Evolutionary conservation across 92 coral and sea anemone species (phyloP).

Genomic region (Desmophyllum pertusum): DNA sequence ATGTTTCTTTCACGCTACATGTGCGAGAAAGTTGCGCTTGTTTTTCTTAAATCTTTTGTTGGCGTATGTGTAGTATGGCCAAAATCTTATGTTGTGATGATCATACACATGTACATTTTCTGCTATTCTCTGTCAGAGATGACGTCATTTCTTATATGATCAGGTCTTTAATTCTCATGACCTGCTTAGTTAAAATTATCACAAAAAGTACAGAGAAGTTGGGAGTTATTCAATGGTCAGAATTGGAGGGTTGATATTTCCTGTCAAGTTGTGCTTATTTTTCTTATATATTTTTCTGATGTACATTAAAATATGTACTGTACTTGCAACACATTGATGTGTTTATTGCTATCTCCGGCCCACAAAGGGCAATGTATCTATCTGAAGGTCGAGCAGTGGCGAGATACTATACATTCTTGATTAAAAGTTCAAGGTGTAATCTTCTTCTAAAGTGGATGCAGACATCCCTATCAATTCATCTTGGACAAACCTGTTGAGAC

Average conservation of each 20-base stretch:
- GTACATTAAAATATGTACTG: too few species aligned
- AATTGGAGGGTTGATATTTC: neutral
- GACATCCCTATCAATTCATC: neutral
- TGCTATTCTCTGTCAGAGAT: neutral
- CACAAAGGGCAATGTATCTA: neutral
- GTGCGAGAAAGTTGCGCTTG: neutral
- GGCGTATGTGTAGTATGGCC: neutral
- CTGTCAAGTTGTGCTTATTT: neutral
- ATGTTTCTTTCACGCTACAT: neutral
- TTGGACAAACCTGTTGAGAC: neutral
- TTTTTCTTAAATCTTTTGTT: neutral
- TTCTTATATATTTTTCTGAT: neutral
- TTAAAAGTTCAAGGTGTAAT: neutral
- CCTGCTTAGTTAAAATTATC: too few species aligned
- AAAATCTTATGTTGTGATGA: neutral
- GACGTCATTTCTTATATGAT: neutral
- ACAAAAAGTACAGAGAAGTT: too few species aligned
- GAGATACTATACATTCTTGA: neutral
- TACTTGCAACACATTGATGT: neutral
- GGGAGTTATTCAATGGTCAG: neutral
- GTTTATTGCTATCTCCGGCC: neutral
- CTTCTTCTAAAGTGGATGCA: neutral
- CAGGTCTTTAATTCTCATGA: too few species aligned
- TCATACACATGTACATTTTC: too few species aligned
- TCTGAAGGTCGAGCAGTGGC: neutral